These are phyloP conservation scores for Intellagama lesueurii DNA, from an alignment of 2,797 vertebrate species.

Conservation along the genomic window DNA sequence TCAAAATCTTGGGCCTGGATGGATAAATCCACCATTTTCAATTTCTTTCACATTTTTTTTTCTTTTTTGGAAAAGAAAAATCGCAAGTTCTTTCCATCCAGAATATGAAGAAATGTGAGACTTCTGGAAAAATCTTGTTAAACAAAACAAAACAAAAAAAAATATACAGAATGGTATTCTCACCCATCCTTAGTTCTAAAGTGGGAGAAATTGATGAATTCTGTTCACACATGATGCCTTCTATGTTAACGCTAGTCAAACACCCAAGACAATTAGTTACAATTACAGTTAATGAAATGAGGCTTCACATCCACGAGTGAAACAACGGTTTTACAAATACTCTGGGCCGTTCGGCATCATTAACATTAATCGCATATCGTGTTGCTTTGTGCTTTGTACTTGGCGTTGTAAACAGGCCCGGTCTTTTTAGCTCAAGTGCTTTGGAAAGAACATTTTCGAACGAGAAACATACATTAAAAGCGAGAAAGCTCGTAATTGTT, in stretches of 20 bases:
- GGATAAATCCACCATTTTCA: too few relatives aligned
- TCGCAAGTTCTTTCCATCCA: too few relatives aligned
- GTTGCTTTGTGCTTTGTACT: conserved; percentile 25
- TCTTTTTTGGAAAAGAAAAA: too few relatives aligned
- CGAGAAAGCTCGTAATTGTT: conserved; percentile 30
- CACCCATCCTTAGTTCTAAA: background rate
- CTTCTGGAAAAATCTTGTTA: too few relatives aligned
- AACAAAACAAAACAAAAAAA: too few relatives aligned
- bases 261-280: background rate
- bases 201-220: conserved; percentile 1
- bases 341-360: fast-evolving
- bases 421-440: conserved; percentile 34
- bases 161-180: too few relatives aligned
- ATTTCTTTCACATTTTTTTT: too few relatives aligned
- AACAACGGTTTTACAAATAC: conserved; percentile 30
- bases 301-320: conserved; percentile 26
- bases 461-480: conserved; percentile 19
- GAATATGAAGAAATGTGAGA: too few relatives aligned
- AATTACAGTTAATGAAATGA: conserved; percentile 30
- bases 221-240: background rate
- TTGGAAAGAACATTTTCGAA: conserved; percentile 32
- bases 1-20: too few relatives aligned
- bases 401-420: conserved; percentile 16
- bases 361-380: conserved; percentile 26
- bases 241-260: conserved; percentile 30